Base-by-base conservation (phyloP, 2,113 vertebrate species). In the Potamarius usumacintae region DNA sequence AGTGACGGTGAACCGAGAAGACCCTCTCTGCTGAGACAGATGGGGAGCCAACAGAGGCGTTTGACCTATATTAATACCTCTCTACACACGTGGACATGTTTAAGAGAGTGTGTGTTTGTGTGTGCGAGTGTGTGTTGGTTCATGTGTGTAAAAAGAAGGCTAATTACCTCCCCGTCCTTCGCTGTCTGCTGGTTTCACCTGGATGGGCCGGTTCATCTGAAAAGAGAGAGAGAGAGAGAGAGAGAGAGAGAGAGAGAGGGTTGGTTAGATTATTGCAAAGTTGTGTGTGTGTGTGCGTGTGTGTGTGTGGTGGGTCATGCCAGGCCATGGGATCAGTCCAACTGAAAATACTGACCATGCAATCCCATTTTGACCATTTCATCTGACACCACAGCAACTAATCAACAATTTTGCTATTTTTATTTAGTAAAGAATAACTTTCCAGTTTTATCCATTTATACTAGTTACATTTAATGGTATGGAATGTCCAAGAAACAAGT, bases 201-300 rank as follows among this genome's bases (percentile, higher is more conserved):
- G 98, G 96, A 99, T 99, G 89, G 98, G 98, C 89, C 98, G 97
- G 92, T 98, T 99, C 97, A 99, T 99, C 98, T 99, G 96, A 57
- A 88, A 52, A 84, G 42, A 91, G 55, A 92, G 63, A 92, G 82
- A 88, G 88, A 89, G 83, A 18, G 82, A 88, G 88, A 89, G 83
- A 9, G 86, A 82, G 57, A 88, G 88, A 89, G 83, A 18, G 82
- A 88, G 88, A 89, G 83, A 9, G 86, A 82, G 57, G 72, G 9
- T 14, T n/a, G 27, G 76, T 78, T 14, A 53, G 14, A 53, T 27
- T 78, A 55, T 48, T 48, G 42, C 12, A 1, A 74, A 18, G 34
- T 74, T 10, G 7, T 74, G 71, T 48, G 71, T 74, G 18, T 48
- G 69, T 18, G 69, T 30, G 71, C n/a, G 7, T 74, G 71, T 48